Percentiles rank a stretch among this genome's conserved stretches.
Evolutionary conservation across 35 echinoderm and acorn worm genomes (phyloP).

Genomic region (Ophioderma brevispina): DNA sequence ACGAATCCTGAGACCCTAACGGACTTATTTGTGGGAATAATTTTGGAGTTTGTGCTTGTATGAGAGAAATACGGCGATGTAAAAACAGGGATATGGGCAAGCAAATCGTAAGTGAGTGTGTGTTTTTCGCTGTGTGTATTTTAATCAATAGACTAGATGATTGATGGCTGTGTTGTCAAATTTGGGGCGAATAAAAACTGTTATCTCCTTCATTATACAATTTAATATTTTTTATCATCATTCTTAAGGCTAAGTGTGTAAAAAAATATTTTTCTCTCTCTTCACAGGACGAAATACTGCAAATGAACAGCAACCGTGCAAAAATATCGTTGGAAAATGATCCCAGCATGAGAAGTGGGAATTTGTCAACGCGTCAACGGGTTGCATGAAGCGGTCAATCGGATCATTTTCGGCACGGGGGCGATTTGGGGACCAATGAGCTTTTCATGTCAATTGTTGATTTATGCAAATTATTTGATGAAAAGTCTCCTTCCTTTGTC

Average conservation of each 20-base stretch:
- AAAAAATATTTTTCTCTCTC: too few species aligned
- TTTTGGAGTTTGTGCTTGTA: background rate
- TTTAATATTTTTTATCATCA: too few species aligned
- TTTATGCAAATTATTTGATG: background rate
- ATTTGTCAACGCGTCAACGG: background rate
- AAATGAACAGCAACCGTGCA: too few species aligned
- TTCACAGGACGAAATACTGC: too few species aligned
- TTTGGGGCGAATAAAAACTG: background rate
- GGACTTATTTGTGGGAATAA: background rate
- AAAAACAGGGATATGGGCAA: background rate
- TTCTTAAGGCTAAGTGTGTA: too few species aligned
- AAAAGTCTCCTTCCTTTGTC: conserved; percentile 1
- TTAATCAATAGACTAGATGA: background rate
- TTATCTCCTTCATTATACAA: too few species aligned
- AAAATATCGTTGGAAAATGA: too few species aligned
- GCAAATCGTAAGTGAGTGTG: background rate
- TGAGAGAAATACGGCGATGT: background rate
- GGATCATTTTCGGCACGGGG: background rate
- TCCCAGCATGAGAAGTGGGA: background rate
- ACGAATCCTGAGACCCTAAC: background rate
- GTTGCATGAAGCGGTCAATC: background rate
- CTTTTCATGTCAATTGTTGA: conserved; percentile 6
- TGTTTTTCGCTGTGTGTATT: background rate
- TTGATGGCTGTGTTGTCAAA: background rate
- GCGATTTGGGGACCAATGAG: background rate